phyloP scores from a whole-genome alignment of 2,113 vertebrate species.

The Rhinoderma darwinii region DNA sequence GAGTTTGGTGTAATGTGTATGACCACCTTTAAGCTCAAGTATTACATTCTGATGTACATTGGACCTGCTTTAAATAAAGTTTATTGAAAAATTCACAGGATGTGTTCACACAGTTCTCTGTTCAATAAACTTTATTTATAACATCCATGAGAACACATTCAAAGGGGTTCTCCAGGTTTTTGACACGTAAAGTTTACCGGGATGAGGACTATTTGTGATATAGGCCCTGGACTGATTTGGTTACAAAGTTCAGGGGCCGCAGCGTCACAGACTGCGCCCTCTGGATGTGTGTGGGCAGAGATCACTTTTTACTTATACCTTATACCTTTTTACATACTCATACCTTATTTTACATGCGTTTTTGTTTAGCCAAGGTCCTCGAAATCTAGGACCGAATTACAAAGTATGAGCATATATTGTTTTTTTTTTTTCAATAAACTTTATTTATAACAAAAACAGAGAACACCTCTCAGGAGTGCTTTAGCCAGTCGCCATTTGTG shows the following conservation, averaged over 20 bases:
- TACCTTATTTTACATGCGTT: too few relatives aligned
- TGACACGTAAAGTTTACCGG: background rate
- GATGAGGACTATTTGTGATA: background rate
- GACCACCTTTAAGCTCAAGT: too few relatives aligned
- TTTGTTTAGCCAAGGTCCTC: too few relatives aligned
- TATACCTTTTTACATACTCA: too few relatives aligned
- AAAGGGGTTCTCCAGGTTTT: background rate
- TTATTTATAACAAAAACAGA: background rate
- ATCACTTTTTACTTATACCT: too few relatives aligned
- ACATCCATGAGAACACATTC: background rate
- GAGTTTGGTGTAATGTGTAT: too few relatives aligned
- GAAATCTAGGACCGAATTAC: background rate
- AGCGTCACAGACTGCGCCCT: background rate
- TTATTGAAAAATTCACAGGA: background rate
- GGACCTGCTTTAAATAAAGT: background rate
- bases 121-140: constrained; percentile 7
- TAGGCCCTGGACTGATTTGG: background rate
- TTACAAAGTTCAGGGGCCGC: background rate
- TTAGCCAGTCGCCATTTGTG: background rate
- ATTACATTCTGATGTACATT: background rate
- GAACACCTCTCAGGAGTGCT: too few relatives aligned
- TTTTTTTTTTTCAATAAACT: background rate
- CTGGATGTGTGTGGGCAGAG: too few relatives aligned
- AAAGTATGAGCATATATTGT: background rate
- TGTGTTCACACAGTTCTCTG: background rate